Percentiles rank a stretch among this genome's conserved stretches.
Evolutionary conservation across 2,113 vertebrate genomes (phyloP).

Genomic region (Brachypodius melanocephalos): DNA sequence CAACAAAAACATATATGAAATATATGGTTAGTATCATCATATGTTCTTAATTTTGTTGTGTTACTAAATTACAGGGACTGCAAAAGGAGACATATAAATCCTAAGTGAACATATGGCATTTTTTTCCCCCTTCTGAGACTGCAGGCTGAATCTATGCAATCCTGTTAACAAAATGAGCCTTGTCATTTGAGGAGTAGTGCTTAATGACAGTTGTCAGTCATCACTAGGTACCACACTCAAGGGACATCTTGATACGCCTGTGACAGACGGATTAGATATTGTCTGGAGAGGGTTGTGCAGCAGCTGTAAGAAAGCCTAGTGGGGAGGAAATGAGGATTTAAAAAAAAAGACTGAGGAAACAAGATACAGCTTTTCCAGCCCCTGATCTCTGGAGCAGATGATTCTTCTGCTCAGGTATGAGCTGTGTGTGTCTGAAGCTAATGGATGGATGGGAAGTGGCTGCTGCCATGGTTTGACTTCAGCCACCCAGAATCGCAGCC

Average conservation of each 20-base stretch:
- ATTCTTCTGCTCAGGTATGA: slow-evolving; percentile 18
- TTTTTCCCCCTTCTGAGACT: background rate
- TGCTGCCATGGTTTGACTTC: background rate
- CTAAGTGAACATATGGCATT: background rate
- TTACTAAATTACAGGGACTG: background rate
- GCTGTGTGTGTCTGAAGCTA: background rate
- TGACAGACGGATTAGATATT: slow-evolving; percentile 37
- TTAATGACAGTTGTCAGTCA: slow-evolving; percentile 46
- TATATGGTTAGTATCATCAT: background rate
- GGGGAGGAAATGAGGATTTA: slow-evolving; percentile 37
- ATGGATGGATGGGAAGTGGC: background rate
- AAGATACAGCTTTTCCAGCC: slow-evolving; percentile 12
- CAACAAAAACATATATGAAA: background rate
- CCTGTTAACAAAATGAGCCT: slow-evolving; percentile 23
- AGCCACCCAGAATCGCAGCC: background rate
- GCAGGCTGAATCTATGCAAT: background rate
- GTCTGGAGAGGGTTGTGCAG: background rate
- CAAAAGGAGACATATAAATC: background rate
- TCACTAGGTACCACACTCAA: background rate
- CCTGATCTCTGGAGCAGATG: background rate
- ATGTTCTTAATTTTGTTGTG: background rate
- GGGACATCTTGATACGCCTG: background rate
- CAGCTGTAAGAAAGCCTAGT: slow-evolving; percentile 16
- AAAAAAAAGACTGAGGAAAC: background rate
- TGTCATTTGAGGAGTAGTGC: background rate